Evolutionary conservation across 2,888 invertebrate species (phyloP).

Genomic region (Theretra japonica): DNA sequence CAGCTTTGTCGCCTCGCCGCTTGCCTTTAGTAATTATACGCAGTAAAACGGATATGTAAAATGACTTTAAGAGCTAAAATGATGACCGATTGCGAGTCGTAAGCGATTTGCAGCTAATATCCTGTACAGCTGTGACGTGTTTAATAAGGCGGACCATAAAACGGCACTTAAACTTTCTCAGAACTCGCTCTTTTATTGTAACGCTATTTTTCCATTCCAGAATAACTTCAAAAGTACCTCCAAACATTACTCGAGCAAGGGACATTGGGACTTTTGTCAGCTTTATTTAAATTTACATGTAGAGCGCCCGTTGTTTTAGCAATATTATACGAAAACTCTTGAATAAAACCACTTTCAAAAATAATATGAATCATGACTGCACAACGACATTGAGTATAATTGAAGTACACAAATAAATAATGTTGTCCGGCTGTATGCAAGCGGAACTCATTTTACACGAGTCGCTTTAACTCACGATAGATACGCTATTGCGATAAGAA

Average conservation of each 20-base stretch:
- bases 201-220: conserved; percentile 30
- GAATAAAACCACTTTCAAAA: conserved; percentile 3
- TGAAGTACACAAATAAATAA: conserved; percentile 44
- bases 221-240: conserved; percentile 23
- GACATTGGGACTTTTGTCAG: not conserved
- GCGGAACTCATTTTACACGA: conserved; percentile 57
- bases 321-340: not conserved
- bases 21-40: conserved; percentile 72
- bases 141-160: conserved; percentile 67
- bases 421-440: conserved; percentile 44
- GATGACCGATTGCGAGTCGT: conserved; percentile 65
- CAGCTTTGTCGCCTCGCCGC: conserved; percentile 71
- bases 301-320: not conserved
- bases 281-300: not conserved
- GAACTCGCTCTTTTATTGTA: conserved; percentile 45
- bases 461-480: conserved; percentile 41
- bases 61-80: conserved; percentile 66
- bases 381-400: conserved; percentile 46
- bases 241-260: conserved; percentile 9
- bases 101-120: conserved; percentile 73
- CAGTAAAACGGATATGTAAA: conserved; percentile 78
- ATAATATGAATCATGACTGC: conserved; percentile 31
- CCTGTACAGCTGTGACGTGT: conserved; percentile 68
- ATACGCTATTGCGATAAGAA: conserved; percentile 48
- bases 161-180: conserved; percentile 63